Conservation (phyloP, 2,797 vertebrate genomes). For the Lerista edwardsae region DNA sequence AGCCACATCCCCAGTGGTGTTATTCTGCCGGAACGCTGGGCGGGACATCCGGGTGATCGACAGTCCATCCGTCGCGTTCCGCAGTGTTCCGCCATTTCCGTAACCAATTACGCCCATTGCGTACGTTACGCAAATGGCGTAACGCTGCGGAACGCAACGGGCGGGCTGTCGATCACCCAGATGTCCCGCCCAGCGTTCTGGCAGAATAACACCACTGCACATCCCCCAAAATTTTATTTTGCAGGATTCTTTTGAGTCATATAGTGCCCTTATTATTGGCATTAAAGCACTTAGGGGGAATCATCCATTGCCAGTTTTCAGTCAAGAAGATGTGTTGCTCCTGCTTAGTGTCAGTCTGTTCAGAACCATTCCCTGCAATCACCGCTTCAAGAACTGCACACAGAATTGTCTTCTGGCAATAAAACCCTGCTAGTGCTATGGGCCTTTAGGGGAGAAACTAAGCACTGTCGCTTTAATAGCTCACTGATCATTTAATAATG, state of each 20-base stretch:
- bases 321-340: slow-evolving; percentile 46
- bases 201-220: no score
- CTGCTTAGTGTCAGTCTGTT: slow-evolving; percentile 34
- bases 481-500: slow-evolving; percentile 76
- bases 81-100: no score
- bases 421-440: slow-evolving; percentile 72
- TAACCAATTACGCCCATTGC: no score
- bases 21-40: no score
- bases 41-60: no score
- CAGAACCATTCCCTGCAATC: slow-evolving; percentile 41
- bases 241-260: slow-evolving; percentile 33
- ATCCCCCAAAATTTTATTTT: slow-evolving; percentile 2
- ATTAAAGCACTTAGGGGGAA: slow-evolving; percentile 26
- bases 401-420: slow-evolving; percentile 61
- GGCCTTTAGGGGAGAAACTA: slow-evolving; percentile 71
- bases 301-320: slow-evolving; percentile 49
- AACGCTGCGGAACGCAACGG: no score
- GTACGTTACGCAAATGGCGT: no score
- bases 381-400: slow-evolving; percentile 52
- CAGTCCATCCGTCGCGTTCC: no score
- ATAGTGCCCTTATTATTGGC: slow-evolving; percentile 25
- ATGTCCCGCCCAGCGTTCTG: no score
- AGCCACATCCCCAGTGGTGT: slow-evolving; percentile 10
- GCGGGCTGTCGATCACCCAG: no score
- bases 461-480: slow-evolving; percentile 74